Evolutionary conservation across 2,113 vertebrate genomes (phyloP).

Genomic region (Ceyx margarethae): DNA sequence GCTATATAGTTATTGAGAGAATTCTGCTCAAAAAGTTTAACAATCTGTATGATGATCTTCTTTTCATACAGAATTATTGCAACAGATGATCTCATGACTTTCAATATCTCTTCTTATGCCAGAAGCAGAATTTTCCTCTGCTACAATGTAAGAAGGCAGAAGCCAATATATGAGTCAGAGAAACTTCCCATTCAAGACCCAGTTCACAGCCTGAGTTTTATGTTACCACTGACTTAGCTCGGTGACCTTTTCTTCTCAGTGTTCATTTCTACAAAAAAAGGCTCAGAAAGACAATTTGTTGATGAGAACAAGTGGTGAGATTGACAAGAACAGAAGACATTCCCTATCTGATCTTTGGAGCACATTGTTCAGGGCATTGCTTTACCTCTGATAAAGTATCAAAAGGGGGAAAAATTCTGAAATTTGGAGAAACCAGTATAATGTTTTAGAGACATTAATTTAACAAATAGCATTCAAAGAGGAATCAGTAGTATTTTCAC

Average conservation of each 20-base stretch:
- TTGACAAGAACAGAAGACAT: neutral
- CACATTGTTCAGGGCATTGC: neutral
- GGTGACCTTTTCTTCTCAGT: neutral
- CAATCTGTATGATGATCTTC: neutral
- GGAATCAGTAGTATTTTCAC: neutral
- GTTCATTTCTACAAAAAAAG: neutral
- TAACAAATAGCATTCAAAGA: neutral
- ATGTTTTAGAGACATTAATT: neutral
- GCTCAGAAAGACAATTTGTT: neutral
- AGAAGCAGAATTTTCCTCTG: neutral
- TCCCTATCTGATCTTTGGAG: neutral
- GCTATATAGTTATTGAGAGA: neutral
- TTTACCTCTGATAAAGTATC: neutral
- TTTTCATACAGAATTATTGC: neutral
- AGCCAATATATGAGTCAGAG: neutral
- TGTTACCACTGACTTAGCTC: neutral
- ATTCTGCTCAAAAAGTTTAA: neutral
- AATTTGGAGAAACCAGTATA: neutral
- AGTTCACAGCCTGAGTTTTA: neutral
- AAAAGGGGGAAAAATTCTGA: neutral
- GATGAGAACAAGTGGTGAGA: neutral
- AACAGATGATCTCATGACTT: neutral
- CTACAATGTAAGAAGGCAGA: neutral
- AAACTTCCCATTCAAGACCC: neutral
- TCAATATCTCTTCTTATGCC: neutral